phyloP scores from a whole-genome alignment of 1,140 invertebrate species.

The Temnothorax curvispinosus region DNA sequence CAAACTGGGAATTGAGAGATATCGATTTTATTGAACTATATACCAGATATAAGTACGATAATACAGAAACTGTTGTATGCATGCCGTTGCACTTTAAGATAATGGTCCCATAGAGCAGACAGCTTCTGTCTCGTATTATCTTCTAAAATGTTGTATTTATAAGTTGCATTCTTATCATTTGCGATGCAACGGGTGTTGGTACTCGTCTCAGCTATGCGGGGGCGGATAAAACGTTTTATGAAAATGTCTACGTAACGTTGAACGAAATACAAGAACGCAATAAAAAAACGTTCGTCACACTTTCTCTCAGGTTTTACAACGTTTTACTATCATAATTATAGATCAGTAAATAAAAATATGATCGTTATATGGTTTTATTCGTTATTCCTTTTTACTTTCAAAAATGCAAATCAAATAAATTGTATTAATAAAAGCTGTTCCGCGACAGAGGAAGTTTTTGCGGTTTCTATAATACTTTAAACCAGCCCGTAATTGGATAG shows the following conservation, averaged over 20 bases:
- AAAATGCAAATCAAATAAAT: neutral
- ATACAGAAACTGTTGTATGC: slow-evolving; percentile 20
- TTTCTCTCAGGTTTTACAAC: neutral
- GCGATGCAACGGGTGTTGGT: neutral
- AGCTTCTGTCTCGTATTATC: slow-evolving; percentile 19
- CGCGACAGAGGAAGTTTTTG: neutral
- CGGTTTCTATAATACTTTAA: neutral
- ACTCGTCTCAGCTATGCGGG: neutral
- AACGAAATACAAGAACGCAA: slow-evolving; percentile 26
- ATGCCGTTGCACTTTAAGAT: slow-evolving; percentile 37
- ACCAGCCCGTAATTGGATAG: neutral
- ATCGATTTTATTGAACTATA: slow-evolving; percentile 42
- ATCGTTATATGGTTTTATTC: neutral
- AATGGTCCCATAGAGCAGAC: neutral
- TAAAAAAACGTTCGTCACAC: neutral
- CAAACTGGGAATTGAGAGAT: slow-evolving; percentile 32
- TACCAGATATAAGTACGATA: neutral
- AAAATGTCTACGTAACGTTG: slow-evolving; percentile 29
- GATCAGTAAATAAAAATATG: slow-evolving; percentile 25
- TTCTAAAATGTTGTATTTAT: slow-evolving; percentile 14
- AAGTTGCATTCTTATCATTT: slow-evolving; percentile 30
- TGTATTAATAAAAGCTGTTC: neutral
- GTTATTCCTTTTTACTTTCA: neutral
- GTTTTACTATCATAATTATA: slow-evolving; percentile 6
- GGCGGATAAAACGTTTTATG: slow-evolving; percentile 33